Percentiles rank a stretch among this genome's conserved stretches.
Conservation (phyloP, 2,888 invertebrate species). For the Periphyllus acericola region DNA sequence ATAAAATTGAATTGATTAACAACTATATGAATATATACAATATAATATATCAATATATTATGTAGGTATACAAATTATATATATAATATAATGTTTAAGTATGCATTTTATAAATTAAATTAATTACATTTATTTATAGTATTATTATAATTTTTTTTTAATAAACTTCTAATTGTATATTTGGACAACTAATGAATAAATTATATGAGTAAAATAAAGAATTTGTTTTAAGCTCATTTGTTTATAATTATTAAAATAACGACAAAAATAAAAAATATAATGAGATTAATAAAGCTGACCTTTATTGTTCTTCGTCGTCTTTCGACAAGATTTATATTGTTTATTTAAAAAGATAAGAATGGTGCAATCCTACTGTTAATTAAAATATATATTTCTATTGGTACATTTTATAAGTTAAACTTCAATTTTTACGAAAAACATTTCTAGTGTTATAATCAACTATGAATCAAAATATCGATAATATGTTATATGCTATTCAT, state of each 20-base stretch:
- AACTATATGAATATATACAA: too few relatives aligned
- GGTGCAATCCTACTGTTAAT: constrained; percentile 21
- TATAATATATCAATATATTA: too few relatives aligned
- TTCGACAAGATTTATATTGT: constrained; percentile 5
- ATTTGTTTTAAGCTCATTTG: neutral
- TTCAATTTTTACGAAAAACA: neutral
- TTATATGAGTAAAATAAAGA: neutral
- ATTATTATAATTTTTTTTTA: too few relatives aligned
- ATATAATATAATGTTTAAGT: too few relatives aligned
- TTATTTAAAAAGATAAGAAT: constrained; percentile 12
- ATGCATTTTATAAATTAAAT: too few relatives aligned
- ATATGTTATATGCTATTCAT: neutral
- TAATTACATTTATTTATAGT: too few relatives aligned
- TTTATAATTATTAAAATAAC: neutral
- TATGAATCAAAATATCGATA: neutral
- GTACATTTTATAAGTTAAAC: neutral
- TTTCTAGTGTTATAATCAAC: neutral
- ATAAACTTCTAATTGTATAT: too few relatives aligned
- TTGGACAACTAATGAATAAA: neutral
- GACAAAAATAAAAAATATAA: neutral
- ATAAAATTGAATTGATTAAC: too few relatives aligned
- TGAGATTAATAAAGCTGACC: neutral
- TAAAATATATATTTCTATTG: constrained; percentile 29
- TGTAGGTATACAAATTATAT: too few relatives aligned
- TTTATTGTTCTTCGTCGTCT: neutral